phyloP scores from a whole-genome alignment of 2,888 invertebrate species.

The Macrophya annulata region DNA sequence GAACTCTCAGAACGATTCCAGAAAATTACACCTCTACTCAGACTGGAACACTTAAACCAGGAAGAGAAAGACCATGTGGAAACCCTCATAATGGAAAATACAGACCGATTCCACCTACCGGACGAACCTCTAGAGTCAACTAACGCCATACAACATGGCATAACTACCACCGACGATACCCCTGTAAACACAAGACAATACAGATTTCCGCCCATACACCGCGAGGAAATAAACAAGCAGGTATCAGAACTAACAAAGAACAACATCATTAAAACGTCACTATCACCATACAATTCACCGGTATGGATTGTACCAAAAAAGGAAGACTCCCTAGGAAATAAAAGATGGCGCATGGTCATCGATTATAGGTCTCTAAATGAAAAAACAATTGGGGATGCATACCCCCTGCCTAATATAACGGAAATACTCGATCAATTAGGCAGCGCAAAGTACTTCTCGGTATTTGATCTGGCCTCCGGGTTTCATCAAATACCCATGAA shows the following conservation, averaged over 20 bases:
- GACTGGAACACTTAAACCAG: no score
- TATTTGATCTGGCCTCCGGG: not conserved
- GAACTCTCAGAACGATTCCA: no score
- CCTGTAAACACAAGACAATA: not conserved
- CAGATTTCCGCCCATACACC: not conserved
- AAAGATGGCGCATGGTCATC: no score
- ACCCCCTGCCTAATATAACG: not conserved
- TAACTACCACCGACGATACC: conserved; percentile 3
- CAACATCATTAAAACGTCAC: not conserved
- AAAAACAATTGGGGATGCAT: not conserved
- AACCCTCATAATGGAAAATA: not conserved
- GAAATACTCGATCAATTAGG: not conserved
- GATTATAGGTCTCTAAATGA: no score
- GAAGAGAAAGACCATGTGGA: no score
- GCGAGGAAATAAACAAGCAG: not conserved
- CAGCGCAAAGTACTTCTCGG: not conserved
- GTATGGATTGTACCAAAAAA: no score
- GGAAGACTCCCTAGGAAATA: no score
- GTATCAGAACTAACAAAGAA: not conserved
- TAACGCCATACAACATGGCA: conserved; percentile 53
- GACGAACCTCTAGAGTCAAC: not conserved
- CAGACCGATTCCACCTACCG: not conserved
- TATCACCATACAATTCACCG: no score
- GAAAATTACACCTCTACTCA: no score
- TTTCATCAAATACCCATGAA: not conserved